Conservation (phyloP, 2,797 vertebrate genomes). For the Epinephelus malabaricus region DNA sequence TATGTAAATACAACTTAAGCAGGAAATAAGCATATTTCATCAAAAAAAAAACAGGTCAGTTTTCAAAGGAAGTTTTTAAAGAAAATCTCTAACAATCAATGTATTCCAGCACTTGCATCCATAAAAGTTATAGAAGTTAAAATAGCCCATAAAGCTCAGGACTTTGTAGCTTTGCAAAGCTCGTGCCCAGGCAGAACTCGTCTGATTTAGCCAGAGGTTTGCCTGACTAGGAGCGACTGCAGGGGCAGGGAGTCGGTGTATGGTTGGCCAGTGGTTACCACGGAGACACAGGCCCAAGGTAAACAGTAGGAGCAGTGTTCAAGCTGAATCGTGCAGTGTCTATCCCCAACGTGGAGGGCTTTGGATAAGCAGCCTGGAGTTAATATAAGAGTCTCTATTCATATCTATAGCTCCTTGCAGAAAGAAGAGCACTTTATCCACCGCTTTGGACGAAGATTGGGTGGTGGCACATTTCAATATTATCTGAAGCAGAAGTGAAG, state of each 20-base stretch:
- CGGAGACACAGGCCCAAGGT: constrained; percentile 76
- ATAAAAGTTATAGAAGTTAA: not conserved
- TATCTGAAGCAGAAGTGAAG: constrained; percentile 57
- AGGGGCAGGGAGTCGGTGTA: constrained; percentile 46
- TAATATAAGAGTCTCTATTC: constrained; percentile 78
- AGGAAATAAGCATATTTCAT: not conserved
- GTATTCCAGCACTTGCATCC: not conserved
- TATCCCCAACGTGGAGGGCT: constrained; percentile 57
- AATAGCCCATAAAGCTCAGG: not conserved
- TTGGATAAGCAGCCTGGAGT: constrained; percentile 69
- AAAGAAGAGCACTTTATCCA: constrained; percentile 66
- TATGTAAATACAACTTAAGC: constrained; percentile 27
- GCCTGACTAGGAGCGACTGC: constrained; percentile 47
- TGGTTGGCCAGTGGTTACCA: constrained; percentile 74
- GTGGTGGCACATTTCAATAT: constrained; percentile 59
- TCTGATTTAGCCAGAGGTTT: constrained; percentile 54
- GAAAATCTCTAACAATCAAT: not conserved
- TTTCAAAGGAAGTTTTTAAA: constrained; percentile 1
- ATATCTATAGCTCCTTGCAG: constrained; percentile 55
- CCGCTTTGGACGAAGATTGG: constrained; percentile 19
- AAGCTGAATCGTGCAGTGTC: constrained; percentile 85
- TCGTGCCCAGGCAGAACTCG: not conserved
- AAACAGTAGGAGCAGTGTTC: constrained; percentile 88
- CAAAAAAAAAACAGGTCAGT: not conserved
- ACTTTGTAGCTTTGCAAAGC: not conserved